Evolutionary conservation across 1,140 invertebrate genomes (phyloP), one percentile per base, ranked within the genome.

Genomic region (Aphelinus atriplicis): DNA sequence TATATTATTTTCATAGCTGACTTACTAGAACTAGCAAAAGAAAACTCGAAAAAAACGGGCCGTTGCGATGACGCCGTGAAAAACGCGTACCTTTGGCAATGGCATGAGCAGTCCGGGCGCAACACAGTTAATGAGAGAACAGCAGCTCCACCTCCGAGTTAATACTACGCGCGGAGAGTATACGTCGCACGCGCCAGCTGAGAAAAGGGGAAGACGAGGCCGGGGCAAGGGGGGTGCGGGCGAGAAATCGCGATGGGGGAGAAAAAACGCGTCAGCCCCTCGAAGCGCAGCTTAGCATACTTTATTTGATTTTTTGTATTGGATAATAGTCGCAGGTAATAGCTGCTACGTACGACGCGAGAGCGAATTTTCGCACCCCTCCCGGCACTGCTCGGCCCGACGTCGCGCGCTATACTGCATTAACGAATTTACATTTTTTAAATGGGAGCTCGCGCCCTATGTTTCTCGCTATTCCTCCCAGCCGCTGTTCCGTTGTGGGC

Each of bases 371-470:
- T 84, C 78, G 82, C 82, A 78, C 78, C 73, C 48, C 71, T 67
- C 55, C 53, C 48, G 4, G 58, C 58, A n/a, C 42, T 9, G 9
- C 10, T 26, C 26, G 75, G 48, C 67, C 72, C 65, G 45, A 43
- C 6, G 61, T 7, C 42, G 7, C 61, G 1, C 43, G n/a, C 77
- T 77, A 71, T 77, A 80, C 82, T 85, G 84, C 85, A 88, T 88
- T 87, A 88, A 87, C 84, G 84, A 87, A 88, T 88, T 88, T 87
- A 88, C 87, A 88, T 88, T 88, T 88, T 88, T 87, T 87, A 88
- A 86, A 86, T 84, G 86, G 81, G 83, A 85, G 85, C 83, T 83
- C 76, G 82, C 71, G 60, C 76, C 82, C 77, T 73, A 73, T 77
- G 73, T 71, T 71, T 73, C 74, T 78, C 77, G 74, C 73, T 76